These are phyloP conservation scores for Fulmarus glacialis DNA, from an alignment of 2,113 vertebrate species.

Conservation along the genomic window DNA sequence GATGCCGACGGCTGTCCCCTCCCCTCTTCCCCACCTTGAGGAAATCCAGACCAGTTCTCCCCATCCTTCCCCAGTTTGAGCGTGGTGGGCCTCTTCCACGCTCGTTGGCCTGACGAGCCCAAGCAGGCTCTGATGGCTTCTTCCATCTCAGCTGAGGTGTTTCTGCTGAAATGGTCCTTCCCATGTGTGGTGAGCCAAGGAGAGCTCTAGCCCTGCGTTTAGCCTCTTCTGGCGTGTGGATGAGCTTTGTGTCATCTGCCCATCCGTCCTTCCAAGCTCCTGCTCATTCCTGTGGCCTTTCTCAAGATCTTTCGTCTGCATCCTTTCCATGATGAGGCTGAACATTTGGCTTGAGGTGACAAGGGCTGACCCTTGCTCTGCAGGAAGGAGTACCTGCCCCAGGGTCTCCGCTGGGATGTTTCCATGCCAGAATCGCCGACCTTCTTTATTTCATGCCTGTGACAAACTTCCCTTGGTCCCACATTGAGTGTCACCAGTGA, in stretches of 20 bases:
- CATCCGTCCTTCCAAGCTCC: not conserved
- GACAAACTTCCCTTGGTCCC: not conserved
- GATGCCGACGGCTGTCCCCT: fast-evolving
- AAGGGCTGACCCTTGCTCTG: not conserved
- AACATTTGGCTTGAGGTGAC: not conserved
- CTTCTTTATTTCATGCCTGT: not conserved
- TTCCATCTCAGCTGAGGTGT: not conserved
- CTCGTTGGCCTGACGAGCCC: fast-evolving
- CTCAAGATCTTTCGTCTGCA: not conserved
- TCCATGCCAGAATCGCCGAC: fast-evolving
- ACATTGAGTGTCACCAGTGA: not conserved
- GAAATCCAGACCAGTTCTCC: not conserved
- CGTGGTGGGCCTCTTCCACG: fast-evolving
- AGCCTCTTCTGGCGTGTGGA: fast-evolving
- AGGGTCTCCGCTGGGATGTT: not conserved
- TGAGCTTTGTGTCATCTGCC: not conserved
- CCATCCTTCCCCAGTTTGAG: no score
- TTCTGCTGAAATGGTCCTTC: not conserved
- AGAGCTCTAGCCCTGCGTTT: not conserved
- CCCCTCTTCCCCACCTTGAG: not conserved
- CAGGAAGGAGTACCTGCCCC: not conserved
- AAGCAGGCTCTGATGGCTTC: not conserved
- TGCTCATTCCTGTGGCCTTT: not conserved
- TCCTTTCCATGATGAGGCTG: not conserved
- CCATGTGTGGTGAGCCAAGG: not conserved